These are phyloP conservation scores for Serilophus lunatus DNA, from an alignment of 2,113 vertebrate species.

Conservation along the genomic window DNA sequence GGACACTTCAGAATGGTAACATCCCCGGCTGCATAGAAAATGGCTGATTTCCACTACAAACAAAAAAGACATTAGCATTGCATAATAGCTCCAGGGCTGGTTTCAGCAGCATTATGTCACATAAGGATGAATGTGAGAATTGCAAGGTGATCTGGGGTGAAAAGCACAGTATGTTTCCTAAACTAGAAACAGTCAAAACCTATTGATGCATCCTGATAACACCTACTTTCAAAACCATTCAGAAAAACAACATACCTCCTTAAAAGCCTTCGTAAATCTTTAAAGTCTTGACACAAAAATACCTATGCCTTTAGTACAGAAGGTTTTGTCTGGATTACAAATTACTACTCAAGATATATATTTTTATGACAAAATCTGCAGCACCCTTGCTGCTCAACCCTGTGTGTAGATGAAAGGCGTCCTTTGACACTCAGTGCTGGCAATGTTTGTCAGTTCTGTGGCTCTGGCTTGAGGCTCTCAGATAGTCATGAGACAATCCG, in stretches of 20 bases:
- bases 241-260: background rate
- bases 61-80: constrained; percentile 44
- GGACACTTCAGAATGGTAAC: background rate
- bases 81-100: constrained; percentile 47
- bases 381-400: background rate
- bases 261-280: background rate
- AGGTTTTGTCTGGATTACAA: background rate
- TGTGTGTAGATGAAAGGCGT: background rate
- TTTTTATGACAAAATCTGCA: background rate
- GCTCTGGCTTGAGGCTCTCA: constrained; percentile 25
- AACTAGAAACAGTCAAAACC: constrained; percentile 1
- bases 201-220: background rate
- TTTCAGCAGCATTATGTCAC: constrained; percentile 54
- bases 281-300: background rate
- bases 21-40: constrained; percentile 13
- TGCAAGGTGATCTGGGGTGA: constrained; percentile 57
- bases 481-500: constrained; percentile 35
- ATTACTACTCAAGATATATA: background rate
- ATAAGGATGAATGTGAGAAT: constrained; percentile 47
- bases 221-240: background rate
- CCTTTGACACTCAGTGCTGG: background rate
- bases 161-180: constrained; percentile 29
- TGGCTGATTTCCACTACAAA: constrained; percentile 31
- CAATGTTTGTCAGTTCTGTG: background rate
- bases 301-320: background rate